phyloP scores from a whole-genome alignment of 2,113 vertebrate genomes.

The Eretmochelys imbricata region DNA sequence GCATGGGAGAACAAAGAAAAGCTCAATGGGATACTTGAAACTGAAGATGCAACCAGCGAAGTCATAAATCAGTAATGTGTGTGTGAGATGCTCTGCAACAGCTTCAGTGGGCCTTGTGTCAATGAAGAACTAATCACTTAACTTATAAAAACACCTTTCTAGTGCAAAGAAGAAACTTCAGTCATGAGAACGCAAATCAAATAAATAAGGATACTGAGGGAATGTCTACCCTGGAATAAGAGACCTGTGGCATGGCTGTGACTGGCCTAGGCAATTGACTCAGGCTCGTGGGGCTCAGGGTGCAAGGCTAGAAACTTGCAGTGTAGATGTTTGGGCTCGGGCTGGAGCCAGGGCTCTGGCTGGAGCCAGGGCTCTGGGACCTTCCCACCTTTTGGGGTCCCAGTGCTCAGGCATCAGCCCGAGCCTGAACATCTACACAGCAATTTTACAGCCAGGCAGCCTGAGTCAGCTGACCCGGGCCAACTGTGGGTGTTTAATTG shows the following conservation, averaged over 20 bases:
- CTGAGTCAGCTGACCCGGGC: neutral
- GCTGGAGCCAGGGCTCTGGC: neutral
- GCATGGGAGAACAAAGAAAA: constrained; percentile 48
- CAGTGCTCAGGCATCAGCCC: neutral
- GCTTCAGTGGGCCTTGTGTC: constrained; percentile 33
- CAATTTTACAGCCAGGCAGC: neutral
- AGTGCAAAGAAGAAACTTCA: neutral
- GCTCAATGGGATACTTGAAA: constrained; percentile 32
- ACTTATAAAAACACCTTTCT: neutral
- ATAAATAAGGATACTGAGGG: neutral
- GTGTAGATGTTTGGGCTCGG: neutral
- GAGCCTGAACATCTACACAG: too few relatives aligned
- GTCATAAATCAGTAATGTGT: constrained; percentile 60
- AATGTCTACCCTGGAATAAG: neutral
- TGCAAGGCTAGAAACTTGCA: neutral
- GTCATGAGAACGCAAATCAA: neutral
- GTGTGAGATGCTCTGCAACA: constrained; percentile 13
- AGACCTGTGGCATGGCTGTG: neutral
- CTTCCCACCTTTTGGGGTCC: neutral
- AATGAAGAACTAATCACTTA: constrained; percentile 47
- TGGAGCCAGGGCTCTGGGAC: neutral
- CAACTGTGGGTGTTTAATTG: neutral
- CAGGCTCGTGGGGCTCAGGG: neutral
- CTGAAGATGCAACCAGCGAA: constrained; percentile 46
- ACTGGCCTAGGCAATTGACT: neutral